phyloP scores from a whole-genome alignment of 2,113 vertebrate genomes.

The Dicentrarchus labrax region DNA sequence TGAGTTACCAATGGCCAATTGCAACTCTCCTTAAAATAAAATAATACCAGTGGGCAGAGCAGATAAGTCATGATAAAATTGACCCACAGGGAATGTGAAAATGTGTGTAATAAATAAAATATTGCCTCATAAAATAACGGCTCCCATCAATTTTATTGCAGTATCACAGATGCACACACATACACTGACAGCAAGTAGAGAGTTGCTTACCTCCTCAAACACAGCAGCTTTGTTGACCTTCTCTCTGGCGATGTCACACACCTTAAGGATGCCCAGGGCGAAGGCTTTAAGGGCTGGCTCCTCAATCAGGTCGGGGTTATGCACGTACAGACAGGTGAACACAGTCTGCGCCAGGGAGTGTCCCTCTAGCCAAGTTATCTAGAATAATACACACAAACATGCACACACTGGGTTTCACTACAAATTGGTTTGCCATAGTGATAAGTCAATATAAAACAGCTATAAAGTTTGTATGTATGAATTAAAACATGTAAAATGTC shows the following conservation, averaged over 20 bases:
- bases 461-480: neutral
- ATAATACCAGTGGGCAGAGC: neutral
- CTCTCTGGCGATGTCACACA: slow-evolving; percentile 98
- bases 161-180: neutral
- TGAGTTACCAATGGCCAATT: neutral
- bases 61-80: no score
- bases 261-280: slow-evolving; percentile 96
- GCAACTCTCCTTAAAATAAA: neutral
- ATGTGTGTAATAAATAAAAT: neutral
- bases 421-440: neutral
- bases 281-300: slow-evolving; percentile 98
- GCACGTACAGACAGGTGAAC: slow-evolving; percentile 99
- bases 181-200: neutral
- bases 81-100: neutral
- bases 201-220: slow-evolving; percentile 94
- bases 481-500: neutral
- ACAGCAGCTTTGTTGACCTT: slow-evolving; percentile 99
- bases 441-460: neutral
- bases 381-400: slow-evolving; percentile 35
- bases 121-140: neutral
- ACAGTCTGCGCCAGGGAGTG: slow-evolving; percentile 99
- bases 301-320: slow-evolving; percentile 98
- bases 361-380: slow-evolving; percentile 99
- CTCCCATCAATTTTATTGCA: neutral
- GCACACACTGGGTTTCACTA: neutral